Conservation (phyloP, 2,888 invertebrate species). For the Nymphalis c-album region DNA sequence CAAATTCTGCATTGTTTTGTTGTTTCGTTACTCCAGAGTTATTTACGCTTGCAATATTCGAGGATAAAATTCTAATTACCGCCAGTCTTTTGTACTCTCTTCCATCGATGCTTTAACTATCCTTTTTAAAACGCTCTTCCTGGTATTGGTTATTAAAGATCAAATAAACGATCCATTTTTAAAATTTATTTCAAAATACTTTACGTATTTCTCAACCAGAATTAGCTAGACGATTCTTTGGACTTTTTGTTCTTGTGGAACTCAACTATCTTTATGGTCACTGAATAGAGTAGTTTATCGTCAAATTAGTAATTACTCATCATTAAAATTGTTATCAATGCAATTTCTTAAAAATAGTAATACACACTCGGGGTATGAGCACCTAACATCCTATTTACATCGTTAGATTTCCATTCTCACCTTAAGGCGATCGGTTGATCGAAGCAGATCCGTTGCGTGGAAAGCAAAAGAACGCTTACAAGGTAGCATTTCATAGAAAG, state of each 20-base stretch:
- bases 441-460: conserved; percentile 15
- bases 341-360: not conserved
- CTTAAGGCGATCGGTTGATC: conserved; percentile 46
- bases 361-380: conserved; percentile 37
- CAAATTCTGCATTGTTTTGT: conserved; percentile 24
- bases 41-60: conserved; percentile 13
- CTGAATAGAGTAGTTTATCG: no score
- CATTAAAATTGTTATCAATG: not conserved
- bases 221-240: no score
- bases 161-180: not conserved
- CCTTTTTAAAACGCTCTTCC: not conserved
- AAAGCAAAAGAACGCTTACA: conserved; percentile 34
- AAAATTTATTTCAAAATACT: not conserved
- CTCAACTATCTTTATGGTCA: no score
- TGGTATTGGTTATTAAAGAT: conserved; percentile 1
- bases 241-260: no score
- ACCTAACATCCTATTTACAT: conserved; percentile 48
- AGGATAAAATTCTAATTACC: conserved; percentile 12
- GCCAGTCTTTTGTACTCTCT: not conserved
- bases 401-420: conserved; percentile 57
- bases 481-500: conserved; percentile 40
- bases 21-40: conserved; percentile 12
- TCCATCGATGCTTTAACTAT: conserved; percentile 3
- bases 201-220: not conserved
- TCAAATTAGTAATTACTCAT: no score